Evolutionary conservation across 2,797 vertebrate species (phyloP).

Genomic region (Loriculus beryllinus): DNA sequence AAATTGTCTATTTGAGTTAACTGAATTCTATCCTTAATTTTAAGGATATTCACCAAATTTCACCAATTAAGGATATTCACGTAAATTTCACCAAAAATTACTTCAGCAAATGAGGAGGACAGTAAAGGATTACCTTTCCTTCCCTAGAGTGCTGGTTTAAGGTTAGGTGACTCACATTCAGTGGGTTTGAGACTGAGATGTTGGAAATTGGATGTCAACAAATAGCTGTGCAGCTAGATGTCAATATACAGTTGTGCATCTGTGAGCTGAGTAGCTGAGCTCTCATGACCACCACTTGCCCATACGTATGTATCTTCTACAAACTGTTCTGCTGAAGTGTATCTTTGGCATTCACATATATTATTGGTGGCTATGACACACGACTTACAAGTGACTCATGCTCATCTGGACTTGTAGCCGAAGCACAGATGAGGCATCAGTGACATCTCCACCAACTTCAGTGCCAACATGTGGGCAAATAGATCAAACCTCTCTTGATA

Average conservation of each 20-base stretch:
- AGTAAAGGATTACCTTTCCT: neutral
- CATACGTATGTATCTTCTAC: fast-evolving
- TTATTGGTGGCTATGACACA: neutral
- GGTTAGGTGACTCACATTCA: neutral
- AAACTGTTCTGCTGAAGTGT: neutral
- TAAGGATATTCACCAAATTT: no score
- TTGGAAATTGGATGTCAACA: neutral
- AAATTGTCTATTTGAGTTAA: neutral
- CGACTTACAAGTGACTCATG: neutral
- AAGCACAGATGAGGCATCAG: neutral
- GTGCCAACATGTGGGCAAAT: neutral
- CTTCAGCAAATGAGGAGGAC: neutral
- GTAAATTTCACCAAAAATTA: neutral
- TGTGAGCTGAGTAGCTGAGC: neutral
- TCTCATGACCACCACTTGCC: neutral
- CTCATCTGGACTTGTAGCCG: neutral
- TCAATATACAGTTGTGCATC: neutral
- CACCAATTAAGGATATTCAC: no score
- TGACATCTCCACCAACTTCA: neutral
- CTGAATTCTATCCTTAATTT: neutral
- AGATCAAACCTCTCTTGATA: neutral
- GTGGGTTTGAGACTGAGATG: neutral
- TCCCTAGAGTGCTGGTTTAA: neutral
- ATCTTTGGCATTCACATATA: neutral
- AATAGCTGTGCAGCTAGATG: neutral